These are phyloP conservation scores for Acyrthosiphon pisum DNA, from an alignment of 1,140 invertebrate genomes.

Conservation along the genomic window DNA sequence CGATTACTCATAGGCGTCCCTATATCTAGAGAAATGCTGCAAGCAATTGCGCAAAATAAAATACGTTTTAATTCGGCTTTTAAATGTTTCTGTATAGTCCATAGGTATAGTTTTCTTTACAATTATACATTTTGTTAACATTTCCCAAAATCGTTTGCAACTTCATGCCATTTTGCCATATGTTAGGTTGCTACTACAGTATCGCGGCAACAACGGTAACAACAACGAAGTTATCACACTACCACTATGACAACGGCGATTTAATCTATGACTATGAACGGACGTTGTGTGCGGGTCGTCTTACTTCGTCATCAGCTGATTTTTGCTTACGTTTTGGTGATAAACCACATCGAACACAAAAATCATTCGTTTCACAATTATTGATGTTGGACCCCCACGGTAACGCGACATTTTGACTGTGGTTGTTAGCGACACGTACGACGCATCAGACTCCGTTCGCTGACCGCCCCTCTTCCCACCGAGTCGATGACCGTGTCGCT, in stretches of 20 bases:
- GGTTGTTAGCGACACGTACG: neutral
- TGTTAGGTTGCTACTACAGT: neutral
- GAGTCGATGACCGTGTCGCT: neutral
- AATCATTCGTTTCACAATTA: slow-evolving; percentile 8
- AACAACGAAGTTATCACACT: neutral
- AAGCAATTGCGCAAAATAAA: no score
- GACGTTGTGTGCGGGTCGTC: neutral
- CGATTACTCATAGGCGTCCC: no score
- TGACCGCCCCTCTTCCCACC: neutral
- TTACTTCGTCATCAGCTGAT: slow-evolving; percentile 23
- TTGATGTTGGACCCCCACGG: neutral
- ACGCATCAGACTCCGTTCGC: neutral
- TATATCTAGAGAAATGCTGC: no score
- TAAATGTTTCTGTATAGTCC: no score
- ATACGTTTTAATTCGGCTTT: no score
- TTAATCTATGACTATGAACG: neutral
- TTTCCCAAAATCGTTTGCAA: neutral
- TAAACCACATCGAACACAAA: neutral
- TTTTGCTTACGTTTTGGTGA: slow-evolving; percentile 45
- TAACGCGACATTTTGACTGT: neutral
- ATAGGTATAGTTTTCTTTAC: no score
- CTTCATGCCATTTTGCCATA: neutral
- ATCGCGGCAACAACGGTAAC: neutral
- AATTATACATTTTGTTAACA: neutral
- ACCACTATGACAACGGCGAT: neutral